Base-by-base conservation (phyloP, 2,113 vertebrate genomes). In the Oryzias woworae region DNA sequence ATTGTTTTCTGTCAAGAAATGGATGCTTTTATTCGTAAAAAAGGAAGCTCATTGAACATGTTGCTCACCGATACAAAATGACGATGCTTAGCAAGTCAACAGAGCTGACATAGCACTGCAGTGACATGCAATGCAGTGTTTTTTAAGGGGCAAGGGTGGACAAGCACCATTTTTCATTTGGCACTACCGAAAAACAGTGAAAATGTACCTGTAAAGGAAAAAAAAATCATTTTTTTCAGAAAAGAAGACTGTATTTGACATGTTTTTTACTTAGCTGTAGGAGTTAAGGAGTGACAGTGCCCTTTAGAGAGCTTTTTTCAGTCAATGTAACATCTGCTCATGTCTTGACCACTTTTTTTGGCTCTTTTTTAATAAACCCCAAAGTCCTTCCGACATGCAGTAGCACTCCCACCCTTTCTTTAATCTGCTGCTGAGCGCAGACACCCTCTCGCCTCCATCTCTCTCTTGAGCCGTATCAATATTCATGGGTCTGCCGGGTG, bases 401-500 rank as follows among this genome's bases (percentile, higher is more conserved):
- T 26, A 1, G 17, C 49, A 45, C 53, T 56, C 45, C 36, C 49
- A 18, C 14, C 47, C 63, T 55, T 36, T 43, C 61, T 69, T 68
- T 58, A 56, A 75, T 67, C 73, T 75, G 70, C 67, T 62, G 82
- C 61, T 63, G 72, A 85, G 81, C 48, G 58, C 80, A 86, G 82
- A 86, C 75, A 77, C 80, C 77, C 84, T 75, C 62, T 64, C 62
- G 80, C 71, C 31, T 59, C 69, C 57, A 23, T 65, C 78, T 62
- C 80, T 73, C 79, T 83, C 73, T 76, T 28, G 72, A 82, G 74
- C 58, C 15, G 8, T 84, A 87, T 90, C 83, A 87, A 89, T 90
- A 90, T 90, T 89, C 87, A 90, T 89, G 82, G 81, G 63, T 88
- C 81, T 86, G 85, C 80, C 73, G 83, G 83, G 86, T 83, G 79